Conservation (phyloP, 2,797 vertebrate species). For the Siniperca undulata region DNA sequence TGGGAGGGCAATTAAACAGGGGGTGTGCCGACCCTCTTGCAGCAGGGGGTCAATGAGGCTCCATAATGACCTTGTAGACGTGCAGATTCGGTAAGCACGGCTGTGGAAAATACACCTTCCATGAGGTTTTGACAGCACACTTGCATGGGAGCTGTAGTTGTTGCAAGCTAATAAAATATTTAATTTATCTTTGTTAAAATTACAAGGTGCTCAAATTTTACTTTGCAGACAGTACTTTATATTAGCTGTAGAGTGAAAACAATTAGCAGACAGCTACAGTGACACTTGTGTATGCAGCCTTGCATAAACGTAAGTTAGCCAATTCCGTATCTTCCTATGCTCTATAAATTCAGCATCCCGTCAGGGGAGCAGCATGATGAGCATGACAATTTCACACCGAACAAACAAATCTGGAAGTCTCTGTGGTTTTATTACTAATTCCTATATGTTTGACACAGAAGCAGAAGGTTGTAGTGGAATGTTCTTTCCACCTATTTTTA, state of each 20-base stretch:
- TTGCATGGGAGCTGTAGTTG: neutral
- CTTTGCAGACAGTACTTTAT: neutral
- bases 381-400: neutral
- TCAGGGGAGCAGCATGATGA: neutral
- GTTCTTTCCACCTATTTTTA: neutral
- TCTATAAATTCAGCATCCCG: constrained; percentile 1
- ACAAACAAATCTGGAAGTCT: constrained; percentile 5
- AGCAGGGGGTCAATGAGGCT: constrained; percentile 18
- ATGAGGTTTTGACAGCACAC: neutral
- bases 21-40: neutral
- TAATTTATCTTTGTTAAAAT: neutral
- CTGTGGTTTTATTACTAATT: neutral
- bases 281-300: neutral
- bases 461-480: neutral
- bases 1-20: constrained; percentile 12
- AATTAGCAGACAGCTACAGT: neutral
- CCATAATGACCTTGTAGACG: constrained; percentile 3
- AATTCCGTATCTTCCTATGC: neutral
- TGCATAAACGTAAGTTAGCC: neutral
- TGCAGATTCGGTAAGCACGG: neutral
- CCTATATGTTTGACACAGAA: constrained; percentile 2
- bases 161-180: neutral
- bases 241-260: constrained; percentile 1
- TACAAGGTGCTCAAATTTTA: neutral
- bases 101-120: neutral